A percentile compares a stretch with the other conserved stretches of the same genome.
Conservation (phyloP, 1,140 invertebrate species). For the Caerostris extrusa region DNA sequence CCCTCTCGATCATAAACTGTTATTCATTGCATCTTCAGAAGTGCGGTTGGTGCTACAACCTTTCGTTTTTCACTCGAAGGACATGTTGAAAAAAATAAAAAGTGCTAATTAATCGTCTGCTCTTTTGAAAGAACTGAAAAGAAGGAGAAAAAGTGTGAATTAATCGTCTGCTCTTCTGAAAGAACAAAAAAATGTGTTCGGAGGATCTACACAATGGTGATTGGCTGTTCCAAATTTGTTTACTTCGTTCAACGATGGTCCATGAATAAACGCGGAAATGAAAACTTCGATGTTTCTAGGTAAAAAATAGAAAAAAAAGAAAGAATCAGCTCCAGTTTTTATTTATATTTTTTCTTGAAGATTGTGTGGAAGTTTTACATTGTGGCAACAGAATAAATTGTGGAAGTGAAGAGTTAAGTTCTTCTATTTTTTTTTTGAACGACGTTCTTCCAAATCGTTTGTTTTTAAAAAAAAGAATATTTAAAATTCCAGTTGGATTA, state of each 20-base stretch:
- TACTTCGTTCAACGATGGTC: background rate
- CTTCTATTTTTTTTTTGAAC: too few species aligned
- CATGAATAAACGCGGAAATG: slow-evolving; percentile 61
- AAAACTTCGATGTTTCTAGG: slow-evolving; percentile 7
- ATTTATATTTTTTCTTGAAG: too few species aligned
- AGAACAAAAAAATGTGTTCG: background rate
- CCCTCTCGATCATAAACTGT: slow-evolving; percentile 13
- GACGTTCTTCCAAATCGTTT: too few species aligned
- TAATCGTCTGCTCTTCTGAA: slow-evolving; percentile 5
- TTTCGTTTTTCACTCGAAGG: too few species aligned
- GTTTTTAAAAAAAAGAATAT: too few species aligned
- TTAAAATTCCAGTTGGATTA: too few species aligned
- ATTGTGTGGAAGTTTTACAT: too few species aligned
- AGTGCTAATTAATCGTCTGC: background rate
- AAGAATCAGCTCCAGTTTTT: too few species aligned
- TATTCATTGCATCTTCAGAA: background rate
- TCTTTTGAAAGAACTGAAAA: too few species aligned
- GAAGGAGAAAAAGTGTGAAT: background rate
- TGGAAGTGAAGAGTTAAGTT: background rate
- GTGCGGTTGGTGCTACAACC: background rate
- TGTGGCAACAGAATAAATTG: background rate
- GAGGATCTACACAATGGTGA: background rate
- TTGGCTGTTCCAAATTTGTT: slow-evolving; percentile 38
- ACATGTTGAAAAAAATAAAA: background rate
- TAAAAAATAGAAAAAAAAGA: background rate